Conservation (phyloP, 1,140 invertebrate species). For the Drosophila persimilis region DNA sequence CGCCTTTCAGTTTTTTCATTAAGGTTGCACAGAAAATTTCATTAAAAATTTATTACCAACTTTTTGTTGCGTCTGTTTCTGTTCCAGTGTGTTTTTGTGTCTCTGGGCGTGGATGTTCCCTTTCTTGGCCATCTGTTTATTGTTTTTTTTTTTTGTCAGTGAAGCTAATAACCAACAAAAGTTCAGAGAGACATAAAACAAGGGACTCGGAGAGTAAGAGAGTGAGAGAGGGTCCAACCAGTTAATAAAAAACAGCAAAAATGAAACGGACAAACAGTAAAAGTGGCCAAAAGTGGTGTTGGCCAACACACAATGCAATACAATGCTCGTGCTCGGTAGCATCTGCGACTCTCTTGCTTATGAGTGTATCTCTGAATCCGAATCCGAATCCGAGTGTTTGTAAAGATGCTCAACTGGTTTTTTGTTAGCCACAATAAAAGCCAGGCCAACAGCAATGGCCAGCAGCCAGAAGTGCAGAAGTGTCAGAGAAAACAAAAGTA, state of each 20-base stretch:
- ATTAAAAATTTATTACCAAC: conserved; percentile 76
- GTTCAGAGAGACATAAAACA: conserved; percentile 16
- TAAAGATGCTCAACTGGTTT: conserved; percentile 69
- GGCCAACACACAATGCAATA: conserved; percentile 29
- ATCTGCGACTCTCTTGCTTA: conserved; percentile 36
- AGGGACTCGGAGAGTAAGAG: conserved; percentile 13
- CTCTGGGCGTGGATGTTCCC: conserved; percentile 1
- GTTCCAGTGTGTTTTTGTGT: neutral
- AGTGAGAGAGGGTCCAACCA: conserved; percentile 26
- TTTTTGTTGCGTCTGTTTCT: conserved; percentile 27
- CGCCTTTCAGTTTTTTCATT: conserved; percentile 38
- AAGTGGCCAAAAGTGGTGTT: conserved; percentile 46
- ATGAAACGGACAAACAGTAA: conserved; percentile 49
- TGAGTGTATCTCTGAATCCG: conserved; percentile 20
- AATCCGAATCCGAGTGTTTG: conserved; percentile 19
- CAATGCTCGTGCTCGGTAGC: conserved; percentile 21
- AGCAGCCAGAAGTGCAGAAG: conserved; percentile 7
- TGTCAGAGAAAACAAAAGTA: conserved; percentile 63
- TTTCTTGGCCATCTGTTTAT: conserved; percentile 52
- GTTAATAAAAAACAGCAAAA: conserved; percentile 43
- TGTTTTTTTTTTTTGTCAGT: conserved; percentile 27
- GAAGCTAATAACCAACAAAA: conserved; percentile 44
- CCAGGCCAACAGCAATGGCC: conserved; percentile 13
- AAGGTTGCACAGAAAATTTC: conserved; percentile 63
- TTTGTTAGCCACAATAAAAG: conserved; percentile 60